A percentile compares a stretch with the other conserved stretches of the same genome.
phyloP scores from a whole-genome alignment of 1,140 invertebrate species.

The Cotesia glomerata region DNA sequence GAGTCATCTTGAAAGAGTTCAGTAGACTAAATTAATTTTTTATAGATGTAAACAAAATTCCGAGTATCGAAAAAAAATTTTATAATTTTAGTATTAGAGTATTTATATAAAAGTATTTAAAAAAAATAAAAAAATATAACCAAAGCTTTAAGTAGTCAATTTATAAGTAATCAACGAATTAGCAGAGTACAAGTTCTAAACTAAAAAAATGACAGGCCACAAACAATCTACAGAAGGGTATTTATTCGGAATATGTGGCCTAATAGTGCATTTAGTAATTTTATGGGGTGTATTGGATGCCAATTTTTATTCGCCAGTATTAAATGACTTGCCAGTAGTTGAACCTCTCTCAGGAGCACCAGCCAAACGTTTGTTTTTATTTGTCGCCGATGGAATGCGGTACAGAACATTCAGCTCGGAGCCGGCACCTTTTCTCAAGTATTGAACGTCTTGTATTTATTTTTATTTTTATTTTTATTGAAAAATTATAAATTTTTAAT shows the following conservation, averaged over 20 bases:
- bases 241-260: slow-evolving; percentile 43
- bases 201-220: background rate
- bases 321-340: slow-evolving; percentile 59
- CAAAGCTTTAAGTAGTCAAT: background rate
- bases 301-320: slow-evolving; percentile 60
- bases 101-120: too few species aligned
- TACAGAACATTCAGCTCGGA: slow-evolving; percentile 78
- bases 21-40: too few species aligned
- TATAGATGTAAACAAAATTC: too few species aligned
- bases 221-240: slow-evolving; percentile 12
- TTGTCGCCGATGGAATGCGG: slow-evolving; percentile 88
- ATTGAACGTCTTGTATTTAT: slow-evolving; percentile 17
- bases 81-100: background rate
- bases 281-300: slow-evolving; percentile 58
- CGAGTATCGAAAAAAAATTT: background rate
- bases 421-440: slow-evolving; percentile 70
- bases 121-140: background rate
- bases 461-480: slow-evolving; percentile 6
- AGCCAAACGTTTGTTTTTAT: slow-evolving; percentile 81
- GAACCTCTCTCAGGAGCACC: slow-evolving; percentile 61
- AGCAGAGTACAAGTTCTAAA: background rate
- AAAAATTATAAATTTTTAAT: background rate
- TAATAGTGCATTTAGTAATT: slow-evolving; percentile 51
- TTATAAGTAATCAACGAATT: too few species aligned
- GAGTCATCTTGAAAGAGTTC: too few species aligned